phyloP scores from a whole-genome alignment of 2,797 vertebrate species.

The Brachyrhaphis roseni region DNA sequence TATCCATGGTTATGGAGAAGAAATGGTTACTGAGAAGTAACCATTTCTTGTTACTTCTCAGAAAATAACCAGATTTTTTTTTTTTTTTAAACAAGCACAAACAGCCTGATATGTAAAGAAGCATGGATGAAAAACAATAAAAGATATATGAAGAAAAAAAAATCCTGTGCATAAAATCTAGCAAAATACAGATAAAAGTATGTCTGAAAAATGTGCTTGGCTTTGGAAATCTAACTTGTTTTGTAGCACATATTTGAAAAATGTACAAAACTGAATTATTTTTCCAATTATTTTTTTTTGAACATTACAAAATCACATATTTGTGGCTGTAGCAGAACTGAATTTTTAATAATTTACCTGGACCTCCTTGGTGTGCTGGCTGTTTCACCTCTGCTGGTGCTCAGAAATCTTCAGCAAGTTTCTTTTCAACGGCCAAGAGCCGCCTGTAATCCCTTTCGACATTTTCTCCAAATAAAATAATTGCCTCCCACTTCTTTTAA shows the following conservation, averaged over 20 bases:
- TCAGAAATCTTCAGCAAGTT: background rate
- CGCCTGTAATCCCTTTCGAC: background rate
- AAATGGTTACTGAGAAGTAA: too few relatives aligned
- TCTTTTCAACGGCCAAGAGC: background rate
- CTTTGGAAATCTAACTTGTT: background rate
- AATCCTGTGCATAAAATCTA: background rate
- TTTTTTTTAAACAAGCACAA: background rate
- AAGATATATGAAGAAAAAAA: background rate
- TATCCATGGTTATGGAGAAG: too few relatives aligned
- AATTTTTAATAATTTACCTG: background rate
- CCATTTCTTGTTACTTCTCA: too few relatives aligned
- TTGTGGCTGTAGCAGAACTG: background rate
- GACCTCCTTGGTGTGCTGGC: background rate
- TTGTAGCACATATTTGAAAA: background rate
- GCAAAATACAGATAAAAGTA: background rate
- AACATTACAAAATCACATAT: background rate
- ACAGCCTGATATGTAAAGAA: background rate
- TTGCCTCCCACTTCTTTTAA: constrained; percentile 11
- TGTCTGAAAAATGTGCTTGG: background rate
- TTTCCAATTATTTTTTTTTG: background rate
- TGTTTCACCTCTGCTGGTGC: background rate
- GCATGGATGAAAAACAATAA: background rate
- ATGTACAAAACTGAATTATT: background rate
- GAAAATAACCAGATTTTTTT: background rate
- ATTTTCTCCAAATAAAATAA: constrained; percentile 13